Evolutionary conservation across 2,797 vertebrate species (phyloP).

Genomic region (Sphaeramia orbicularis): DNA sequence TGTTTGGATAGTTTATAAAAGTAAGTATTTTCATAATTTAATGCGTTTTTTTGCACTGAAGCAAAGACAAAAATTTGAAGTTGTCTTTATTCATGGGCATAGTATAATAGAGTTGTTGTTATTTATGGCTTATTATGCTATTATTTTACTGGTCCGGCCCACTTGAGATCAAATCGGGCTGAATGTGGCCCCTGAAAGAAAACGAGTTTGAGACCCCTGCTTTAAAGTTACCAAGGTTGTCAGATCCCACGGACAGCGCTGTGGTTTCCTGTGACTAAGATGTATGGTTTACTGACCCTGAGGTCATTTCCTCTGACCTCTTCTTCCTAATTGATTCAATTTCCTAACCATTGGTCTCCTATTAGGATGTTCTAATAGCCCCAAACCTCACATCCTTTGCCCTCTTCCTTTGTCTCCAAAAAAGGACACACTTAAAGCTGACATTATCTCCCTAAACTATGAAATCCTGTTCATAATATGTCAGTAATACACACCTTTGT

Average conservation of each 20-base stretch:
- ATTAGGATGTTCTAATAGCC: constrained; percentile 75
- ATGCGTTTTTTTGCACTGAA: too few relatives aligned
- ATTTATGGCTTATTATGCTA: too few relatives aligned
- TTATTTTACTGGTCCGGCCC: too few relatives aligned
- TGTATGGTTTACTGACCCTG: constrained; percentile 73
- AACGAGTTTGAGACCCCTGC: too few relatives aligned
- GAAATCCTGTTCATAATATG: constrained; percentile 18
- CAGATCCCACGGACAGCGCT: constrained; percentile 36
- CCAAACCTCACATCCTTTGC: constrained; percentile 31
- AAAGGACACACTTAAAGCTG: constrained; percentile 20
- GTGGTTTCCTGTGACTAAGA: constrained; percentile 71
- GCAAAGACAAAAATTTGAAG: too few relatives aligned
- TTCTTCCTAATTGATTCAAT: constrained; percentile 86
- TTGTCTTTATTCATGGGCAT: too few relatives aligned
- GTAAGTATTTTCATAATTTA: too few relatives aligned
- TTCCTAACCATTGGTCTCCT: constrained; percentile 77
- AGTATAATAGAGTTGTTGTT: too few relatives aligned
- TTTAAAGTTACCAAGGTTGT: constrained; percentile 32
- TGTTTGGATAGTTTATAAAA: too few relatives aligned
- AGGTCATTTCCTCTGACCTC: constrained; percentile 85
- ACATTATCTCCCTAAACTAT: constrained; percentile 12
- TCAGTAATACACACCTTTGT: constrained; percentile 23
- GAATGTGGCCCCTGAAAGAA: too few relatives aligned
- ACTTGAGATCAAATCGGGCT: too few relatives aligned
- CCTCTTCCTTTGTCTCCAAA: constrained; percentile 41